Base-by-base conservation (phyloP, 1,140 invertebrate species). In the Penaeus japonicus region DNA sequence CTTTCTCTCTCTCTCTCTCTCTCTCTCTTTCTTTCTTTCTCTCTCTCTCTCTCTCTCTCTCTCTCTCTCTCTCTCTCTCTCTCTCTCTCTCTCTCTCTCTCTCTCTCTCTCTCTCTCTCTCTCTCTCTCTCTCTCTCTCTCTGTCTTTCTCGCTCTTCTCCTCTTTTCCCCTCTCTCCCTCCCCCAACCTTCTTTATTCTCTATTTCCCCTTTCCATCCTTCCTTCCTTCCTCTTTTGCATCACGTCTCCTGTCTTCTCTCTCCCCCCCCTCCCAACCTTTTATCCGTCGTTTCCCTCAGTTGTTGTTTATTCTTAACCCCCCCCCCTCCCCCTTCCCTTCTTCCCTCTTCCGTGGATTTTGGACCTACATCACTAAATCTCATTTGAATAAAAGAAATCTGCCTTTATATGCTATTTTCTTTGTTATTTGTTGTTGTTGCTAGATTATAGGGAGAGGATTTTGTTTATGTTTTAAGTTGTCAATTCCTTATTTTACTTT, bases 21-120 rank as follows among this genome's bases (percentile, higher is more conserved):
- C 57, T 27, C 54, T 32, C 54, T 22, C 4, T 2, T 20, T 80
- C 35, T 80, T 2, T 3, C 35, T 80, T 39, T 80, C 78, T 80
- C 78, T 80, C 78, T 80, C 78, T 80, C 78, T 80, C 39, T 54
- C 39, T 80, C 39, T 54, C 78, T 80, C 39, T 54, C 39, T 80
- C 78, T 80, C 39, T 54, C 39, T 54, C 78, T 80, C 78, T 54
- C 78, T 80, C 78, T 80, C 78, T 55, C 39, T 54, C 39, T 54
- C 75, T 39, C 32, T 39, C 75, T 78, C 75, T 78, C 32, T 78
- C 75, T 47, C 32, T 78, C 75, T 80, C 78, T 80, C 47, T 54
- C 47, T 80, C 47, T 80, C 47, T 80, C 47, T 80, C 17, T 54
- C 47, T 80, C 78, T 55, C 47, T 54, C 78, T 54, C 20, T 55